Percentiles rank a stretch among this genome's conserved stretches.
These are phyloP conservation scores for Conger conger DNA, from an alignment of 2,113 vertebrate genomes.

Conservation along the genomic window DNA sequence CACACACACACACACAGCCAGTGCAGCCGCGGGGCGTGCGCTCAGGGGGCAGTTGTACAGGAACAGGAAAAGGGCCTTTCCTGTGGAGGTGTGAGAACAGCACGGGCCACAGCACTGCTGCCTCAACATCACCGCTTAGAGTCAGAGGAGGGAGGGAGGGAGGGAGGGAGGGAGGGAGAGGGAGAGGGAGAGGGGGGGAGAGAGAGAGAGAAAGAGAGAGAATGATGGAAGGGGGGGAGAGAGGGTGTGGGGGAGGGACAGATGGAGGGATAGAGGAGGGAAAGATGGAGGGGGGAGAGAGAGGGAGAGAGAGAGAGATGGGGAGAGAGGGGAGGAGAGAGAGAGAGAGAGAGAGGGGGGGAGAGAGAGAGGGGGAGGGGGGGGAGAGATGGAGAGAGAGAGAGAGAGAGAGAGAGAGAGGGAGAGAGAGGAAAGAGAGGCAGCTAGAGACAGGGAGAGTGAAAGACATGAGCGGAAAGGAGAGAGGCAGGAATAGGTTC, in stretches of 20 bases:
- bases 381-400: background rate
- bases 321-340: background rate
- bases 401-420: too few species aligned
- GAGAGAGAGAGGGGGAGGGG: background rate
- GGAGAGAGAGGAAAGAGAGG: too few species aligned
- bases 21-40: background rate
- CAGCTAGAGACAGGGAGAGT: background rate
- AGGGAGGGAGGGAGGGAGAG: too few species aligned
- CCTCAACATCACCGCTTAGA: too few species aligned
- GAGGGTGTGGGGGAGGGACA: background rate
- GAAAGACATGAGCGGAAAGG: too few species aligned
- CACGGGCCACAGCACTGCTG: conserved; percentile 38
- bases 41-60: conserved; percentile 25
- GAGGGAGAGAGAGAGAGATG: too few species aligned
- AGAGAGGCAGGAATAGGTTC: background rate
- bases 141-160: conserved; percentile 20
- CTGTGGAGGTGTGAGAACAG: conserved; percentile 40
- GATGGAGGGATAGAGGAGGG: background rate
- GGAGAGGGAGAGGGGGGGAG: too few species aligned
- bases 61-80: conserved; percentile 46
- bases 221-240: background rate
- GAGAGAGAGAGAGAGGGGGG: background rate
- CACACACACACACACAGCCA: background rate
- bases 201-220: background rate
- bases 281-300: too few species aligned